phyloP scores from a whole-genome alignment of 2,113 vertebrate genomes.

The Dromaius novaehollandiae region DNA sequence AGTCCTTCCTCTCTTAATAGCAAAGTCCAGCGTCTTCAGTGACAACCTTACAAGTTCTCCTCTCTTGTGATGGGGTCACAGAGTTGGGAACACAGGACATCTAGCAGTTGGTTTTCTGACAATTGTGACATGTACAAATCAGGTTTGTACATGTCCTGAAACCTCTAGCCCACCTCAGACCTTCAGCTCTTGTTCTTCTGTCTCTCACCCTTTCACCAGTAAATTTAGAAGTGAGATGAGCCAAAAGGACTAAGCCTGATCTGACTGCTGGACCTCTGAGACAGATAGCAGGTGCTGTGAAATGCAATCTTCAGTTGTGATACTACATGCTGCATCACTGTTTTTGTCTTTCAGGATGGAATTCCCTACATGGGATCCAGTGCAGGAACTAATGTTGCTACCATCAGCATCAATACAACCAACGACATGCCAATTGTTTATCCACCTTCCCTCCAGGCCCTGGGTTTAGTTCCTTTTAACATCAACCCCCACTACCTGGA shows the following conservation, averaged over 20 bases:
- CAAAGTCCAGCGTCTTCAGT: neutral
- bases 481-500: slow-evolving; percentile 91
- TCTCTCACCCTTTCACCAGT: neutral
- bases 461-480: slow-evolving; percentile 88
- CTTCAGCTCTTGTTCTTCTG: neutral
- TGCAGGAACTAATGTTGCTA: slow-evolving; percentile 86
- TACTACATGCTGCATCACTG: neutral
- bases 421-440: slow-evolving; percentile 91
- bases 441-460: slow-evolving; percentile 82
- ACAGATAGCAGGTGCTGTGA: neutral
- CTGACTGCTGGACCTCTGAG: neutral
- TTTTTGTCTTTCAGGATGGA: slow-evolving; percentile 79
- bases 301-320: neutral
- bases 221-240: neutral
- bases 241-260: neutral
- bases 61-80: neutral
- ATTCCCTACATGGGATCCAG: slow-evolving; percentile 89
- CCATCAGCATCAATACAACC: slow-evolving; percentile 86
- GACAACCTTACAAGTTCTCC: neutral
- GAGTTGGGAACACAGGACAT: neutral
- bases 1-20: neutral
- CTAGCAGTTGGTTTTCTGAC: neutral
- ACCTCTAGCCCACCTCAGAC: neutral
- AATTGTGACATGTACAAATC: neutral
- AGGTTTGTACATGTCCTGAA: neutral